phyloP scores from a whole-genome alignment of 2,113 vertebrate genomes.

The Noturus placidus region DNA sequence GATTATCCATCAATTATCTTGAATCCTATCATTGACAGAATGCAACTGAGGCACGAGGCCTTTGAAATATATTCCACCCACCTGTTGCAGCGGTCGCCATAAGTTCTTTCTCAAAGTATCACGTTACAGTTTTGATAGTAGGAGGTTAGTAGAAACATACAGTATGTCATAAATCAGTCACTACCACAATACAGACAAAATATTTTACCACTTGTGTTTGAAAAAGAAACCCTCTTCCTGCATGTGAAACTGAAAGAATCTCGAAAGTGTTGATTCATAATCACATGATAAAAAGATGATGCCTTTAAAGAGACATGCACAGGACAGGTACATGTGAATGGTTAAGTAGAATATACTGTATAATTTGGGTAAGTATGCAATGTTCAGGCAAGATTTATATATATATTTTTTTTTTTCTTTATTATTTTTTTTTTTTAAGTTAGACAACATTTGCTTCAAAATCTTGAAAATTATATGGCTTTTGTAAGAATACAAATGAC shows the following conservation, averaged over 20 bases:
- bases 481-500: neutral
- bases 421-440: no score
- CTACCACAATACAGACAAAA: no score
- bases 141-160: neutral
- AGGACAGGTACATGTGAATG: constrained; percentile 62
- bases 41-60: neutral
- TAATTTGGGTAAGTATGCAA: neutral
- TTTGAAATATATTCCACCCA: neutral
- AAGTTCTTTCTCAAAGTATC: neutral
- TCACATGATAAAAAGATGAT: neutral
- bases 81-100: constrained; percentile 6
- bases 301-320: neutral
- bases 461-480: neutral
- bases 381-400: neutral
- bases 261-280: neutral
- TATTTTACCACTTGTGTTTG: neutral
- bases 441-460: neutral
- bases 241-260: neutral
- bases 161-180: neutral
- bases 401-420: no score
- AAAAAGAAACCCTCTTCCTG: neutral
- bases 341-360: constrained; percentile 6
- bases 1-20: neutral
- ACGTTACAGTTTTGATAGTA: neutral
- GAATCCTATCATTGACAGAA: neutral